These are phyloP conservation scores for Lepilemur septentrionalis DNA, from an alignment of 2,797 vertebrate genomes.

Conservation along the genomic window DNA sequence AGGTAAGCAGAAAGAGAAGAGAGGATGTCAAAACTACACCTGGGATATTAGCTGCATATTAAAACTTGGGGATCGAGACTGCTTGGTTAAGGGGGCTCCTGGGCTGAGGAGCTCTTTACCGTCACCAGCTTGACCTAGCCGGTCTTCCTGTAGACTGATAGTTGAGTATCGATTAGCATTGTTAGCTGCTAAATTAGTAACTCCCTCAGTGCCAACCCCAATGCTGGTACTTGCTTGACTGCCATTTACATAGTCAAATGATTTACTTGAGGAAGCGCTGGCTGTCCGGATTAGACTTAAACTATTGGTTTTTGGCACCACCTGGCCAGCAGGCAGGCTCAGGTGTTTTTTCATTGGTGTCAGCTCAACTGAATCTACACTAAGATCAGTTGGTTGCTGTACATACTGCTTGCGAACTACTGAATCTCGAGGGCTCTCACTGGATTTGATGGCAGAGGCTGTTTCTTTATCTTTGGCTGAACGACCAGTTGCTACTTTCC, in stretches of 20 bases:
- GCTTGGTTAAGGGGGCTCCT: slow-evolving; percentile 94
- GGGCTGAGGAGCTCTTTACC: slow-evolving; percentile 92
- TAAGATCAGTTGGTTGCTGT: slow-evolving; percentile 84
- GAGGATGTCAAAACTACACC: slow-evolving; percentile 88
- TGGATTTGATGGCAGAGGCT: slow-evolving; percentile 82
- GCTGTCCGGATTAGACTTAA: slow-evolving; percentile 92
- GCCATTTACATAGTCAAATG: slow-evolving; percentile 95
- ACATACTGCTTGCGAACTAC: slow-evolving; percentile 86
- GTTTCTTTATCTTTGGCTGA: slow-evolving; percentile 87
- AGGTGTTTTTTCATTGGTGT: slow-evolving; percentile 96
- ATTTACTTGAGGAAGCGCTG: slow-evolving; percentile 97
- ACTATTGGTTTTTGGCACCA: slow-evolving; percentile 87
- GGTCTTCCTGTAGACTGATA: slow-evolving; percentile 96
- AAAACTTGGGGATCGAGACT: slow-evolving; percentile 99
- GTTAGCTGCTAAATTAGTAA: slow-evolving; percentile 84
- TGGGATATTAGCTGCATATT: slow-evolving; percentile 99
- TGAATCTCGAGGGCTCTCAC: slow-evolving; percentile 85
- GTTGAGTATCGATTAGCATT: slow-evolving; percentile 93
- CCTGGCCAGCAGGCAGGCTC: slow-evolving; percentile 91
- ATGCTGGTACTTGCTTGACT: slow-evolving; percentile 86
- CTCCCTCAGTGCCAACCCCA: slow-evolving; percentile 83
- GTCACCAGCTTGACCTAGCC: slow-evolving; percentile 90
- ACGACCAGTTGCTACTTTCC: slow-evolving; percentile 87
- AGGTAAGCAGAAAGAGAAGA: slow-evolving; percentile 72
- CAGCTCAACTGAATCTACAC: slow-evolving; percentile 90